These are phyloP conservation scores for Drosophila paramelanica DNA, from an alignment of 2,888 invertebrate genomes.

Conservation along the genomic window DNA sequence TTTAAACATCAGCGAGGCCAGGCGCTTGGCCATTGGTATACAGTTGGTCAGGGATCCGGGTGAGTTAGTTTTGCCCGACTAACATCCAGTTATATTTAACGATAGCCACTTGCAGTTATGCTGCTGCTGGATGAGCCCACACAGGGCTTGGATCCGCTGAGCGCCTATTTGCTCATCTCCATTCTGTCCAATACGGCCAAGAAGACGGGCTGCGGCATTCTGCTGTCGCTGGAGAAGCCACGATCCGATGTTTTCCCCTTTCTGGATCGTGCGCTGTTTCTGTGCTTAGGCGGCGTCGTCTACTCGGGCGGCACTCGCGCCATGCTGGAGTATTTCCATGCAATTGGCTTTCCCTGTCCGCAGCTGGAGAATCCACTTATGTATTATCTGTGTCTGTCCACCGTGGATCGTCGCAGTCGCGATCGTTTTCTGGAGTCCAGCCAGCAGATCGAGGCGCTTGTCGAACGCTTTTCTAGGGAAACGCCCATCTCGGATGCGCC, in stretches of 20 bases:
- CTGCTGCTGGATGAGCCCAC: slow-evolving; percentile 97
- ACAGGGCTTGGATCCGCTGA: slow-evolving; percentile 96
- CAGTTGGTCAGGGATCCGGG: slow-evolving; percentile 97
- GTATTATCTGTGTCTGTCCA: slow-evolving; percentile 92
- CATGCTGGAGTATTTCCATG: slow-evolving; percentile 97
- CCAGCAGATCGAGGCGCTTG: slow-evolving; percentile 95
- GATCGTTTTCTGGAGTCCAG: slow-evolving; percentile 97
- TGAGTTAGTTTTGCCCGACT: slow-evolving; percentile 76
- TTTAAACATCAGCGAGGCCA: slow-evolving; percentile 94
- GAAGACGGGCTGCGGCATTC: slow-evolving; percentile 95
- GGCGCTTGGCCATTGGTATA: slow-evolving; percentile 95
- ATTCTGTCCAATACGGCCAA: slow-evolving; percentile 96
- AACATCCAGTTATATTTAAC: too few species aligned
- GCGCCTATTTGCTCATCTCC: slow-evolving; percentile 97
- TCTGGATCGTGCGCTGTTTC: slow-evolving; percentile 94
- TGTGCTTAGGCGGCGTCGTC: slow-evolving; percentile 96
- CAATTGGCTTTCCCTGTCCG: slow-evolving; percentile 98
- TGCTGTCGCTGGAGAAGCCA: slow-evolving; percentile 96
- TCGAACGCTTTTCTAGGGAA: slow-evolving; percentile 95
- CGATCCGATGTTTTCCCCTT: slow-evolving; percentile 98
- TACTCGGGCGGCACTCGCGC: slow-evolving; percentile 96
- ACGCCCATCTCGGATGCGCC: slow-evolving; percentile 89
- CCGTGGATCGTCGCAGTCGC: slow-evolving; percentile 89
- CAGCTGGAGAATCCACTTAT: slow-evolving; percentile 98
- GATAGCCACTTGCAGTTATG: slow-evolving; percentile 87